Percentiles rank a stretch among this genome's conserved stretches.
Evolutionary conservation across 1,140 invertebrate genomes (phyloP).

Genomic region (Bombus vancouverensis): DNA sequence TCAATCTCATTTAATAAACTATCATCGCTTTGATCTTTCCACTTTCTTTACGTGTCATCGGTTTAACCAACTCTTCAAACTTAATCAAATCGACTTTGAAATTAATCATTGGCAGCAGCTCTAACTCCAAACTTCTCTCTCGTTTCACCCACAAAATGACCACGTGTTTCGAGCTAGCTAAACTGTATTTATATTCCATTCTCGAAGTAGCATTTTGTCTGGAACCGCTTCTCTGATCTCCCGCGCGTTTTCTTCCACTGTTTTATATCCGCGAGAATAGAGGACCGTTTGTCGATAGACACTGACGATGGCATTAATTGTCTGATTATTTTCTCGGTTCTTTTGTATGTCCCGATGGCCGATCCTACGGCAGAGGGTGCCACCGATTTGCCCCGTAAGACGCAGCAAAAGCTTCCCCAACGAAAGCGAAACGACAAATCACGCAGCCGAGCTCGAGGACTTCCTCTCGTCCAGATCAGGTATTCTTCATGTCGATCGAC

Average conservation of each 20-base stretch:
- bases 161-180: not conserved
- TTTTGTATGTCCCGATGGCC: constrained; percentile 43
- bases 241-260: not conserved
- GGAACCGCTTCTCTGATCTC: constrained; percentile 18
- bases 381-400: constrained; percentile 74
- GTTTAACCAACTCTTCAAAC: not conserved
- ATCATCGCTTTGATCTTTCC: not conserved
- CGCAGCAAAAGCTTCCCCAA: constrained; percentile 77
- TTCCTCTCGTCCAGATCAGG: constrained; percentile 75
- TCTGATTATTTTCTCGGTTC: constrained; percentile 57
- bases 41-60: not conserved
- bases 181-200: not conserved
- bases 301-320: constrained; percentile 43
- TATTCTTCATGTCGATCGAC: constrained; percentile 44
- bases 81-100: too few relatives aligned
- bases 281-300: not conserved
- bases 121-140: not conserved
- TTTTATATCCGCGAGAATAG: not conserved
- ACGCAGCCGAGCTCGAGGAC: constrained; percentile 72
- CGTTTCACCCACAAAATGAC: not conserved
- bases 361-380: constrained; percentile 67
- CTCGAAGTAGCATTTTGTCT: constrained; percentile 11
- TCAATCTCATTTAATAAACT: not conserved
- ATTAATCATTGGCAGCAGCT: constrained; percentile 11
- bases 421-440: constrained; percentile 74